These are phyloP conservation scores for Spea hammondii DNA, from an alignment of 2,797 vertebrate species.

Conservation along the genomic window DNA sequence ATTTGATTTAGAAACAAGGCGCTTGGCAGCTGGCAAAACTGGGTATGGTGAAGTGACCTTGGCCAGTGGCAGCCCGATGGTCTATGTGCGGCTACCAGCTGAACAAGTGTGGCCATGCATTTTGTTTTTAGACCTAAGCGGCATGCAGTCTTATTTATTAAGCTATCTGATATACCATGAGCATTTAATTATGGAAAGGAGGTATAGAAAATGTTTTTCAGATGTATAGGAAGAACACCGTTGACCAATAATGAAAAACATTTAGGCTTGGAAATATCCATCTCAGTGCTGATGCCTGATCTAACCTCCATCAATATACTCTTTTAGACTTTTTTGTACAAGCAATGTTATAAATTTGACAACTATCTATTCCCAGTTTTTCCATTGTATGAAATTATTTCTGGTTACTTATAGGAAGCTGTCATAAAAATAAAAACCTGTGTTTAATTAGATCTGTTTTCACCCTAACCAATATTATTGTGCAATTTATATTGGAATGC, in stretches of 20 bases:
- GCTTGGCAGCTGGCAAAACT: no score
- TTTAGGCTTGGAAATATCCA: background rate
- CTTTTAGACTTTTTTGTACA: background rate
- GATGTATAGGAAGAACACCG: background rate
- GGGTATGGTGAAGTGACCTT: no score
- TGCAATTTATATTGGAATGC: background rate
- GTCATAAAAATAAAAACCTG: background rate
- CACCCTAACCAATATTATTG: background rate
- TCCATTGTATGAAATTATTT: background rate
- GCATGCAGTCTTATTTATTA: no score
- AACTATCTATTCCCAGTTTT: background rate
- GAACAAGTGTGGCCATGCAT: no score
- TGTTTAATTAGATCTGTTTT: slow-evolving; percentile 12
- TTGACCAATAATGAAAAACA: background rate
- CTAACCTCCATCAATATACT: background rate
- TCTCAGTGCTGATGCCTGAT: background rate
- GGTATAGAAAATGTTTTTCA: background rate
- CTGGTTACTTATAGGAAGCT: background rate
- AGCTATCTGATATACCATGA: no score
- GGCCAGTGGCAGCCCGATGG: no score
- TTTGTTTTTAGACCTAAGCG: no score
- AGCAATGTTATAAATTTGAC: background rate
- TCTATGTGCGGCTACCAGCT: no score
- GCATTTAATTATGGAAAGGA: no score
- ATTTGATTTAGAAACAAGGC: no score